Base-by-base conservation (phyloP, 2,113 vertebrate genomes). In the Callithrix jacchus region DNA sequence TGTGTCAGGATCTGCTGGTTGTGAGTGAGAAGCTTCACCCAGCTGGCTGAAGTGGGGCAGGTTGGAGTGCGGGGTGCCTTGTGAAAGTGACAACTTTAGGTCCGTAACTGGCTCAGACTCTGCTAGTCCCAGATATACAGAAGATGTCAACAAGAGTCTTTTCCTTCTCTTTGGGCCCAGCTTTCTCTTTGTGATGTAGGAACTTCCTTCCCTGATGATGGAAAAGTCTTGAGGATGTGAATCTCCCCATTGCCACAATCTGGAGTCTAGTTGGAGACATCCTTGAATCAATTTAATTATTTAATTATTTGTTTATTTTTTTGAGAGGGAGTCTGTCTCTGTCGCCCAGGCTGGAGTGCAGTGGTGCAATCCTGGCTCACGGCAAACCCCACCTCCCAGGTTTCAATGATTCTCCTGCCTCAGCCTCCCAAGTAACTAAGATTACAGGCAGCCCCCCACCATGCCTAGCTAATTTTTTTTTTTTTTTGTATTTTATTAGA, bases 1-100 rank as follows among this genome's bases (percentile, higher is more conserved):
- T n/a, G 2, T 21, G 1, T 61, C 77, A 30, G 21, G 6, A 40
- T 17, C 6, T n/a, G 61, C 20, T 52, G 61, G 27, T 37, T 40
- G 64, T 54, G 21, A 71, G 16, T 81, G 23, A 93, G 52, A 85
- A 79, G n/a, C 40, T 10, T 73, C 45, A 23, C 9, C 37, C 20
- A 70, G 1, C 5, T 23, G 25, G 37, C 18, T n/a, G 35, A 30
- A 85, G 52, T 35, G 0, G 7, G 23, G 71, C 0, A 0, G 76
- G 27, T 1, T 5, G 37, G 25, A 20, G 18, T 3, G 1, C n/a
- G 45, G 32, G 25, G 18, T 89, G 37, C 17, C 45, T 54, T 13
- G 30, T 37, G 3, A 6, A n/a, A 76, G 45, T 13, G n/a, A 54
- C 23, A 64, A 16, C 23, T 86, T 74, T 11, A 77, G 64, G 32